Evolutionary conservation across 1,140 invertebrate species (phyloP), one percentile per base, ranked within the genome.

Genomic region (Heliothis virescens): DNA sequence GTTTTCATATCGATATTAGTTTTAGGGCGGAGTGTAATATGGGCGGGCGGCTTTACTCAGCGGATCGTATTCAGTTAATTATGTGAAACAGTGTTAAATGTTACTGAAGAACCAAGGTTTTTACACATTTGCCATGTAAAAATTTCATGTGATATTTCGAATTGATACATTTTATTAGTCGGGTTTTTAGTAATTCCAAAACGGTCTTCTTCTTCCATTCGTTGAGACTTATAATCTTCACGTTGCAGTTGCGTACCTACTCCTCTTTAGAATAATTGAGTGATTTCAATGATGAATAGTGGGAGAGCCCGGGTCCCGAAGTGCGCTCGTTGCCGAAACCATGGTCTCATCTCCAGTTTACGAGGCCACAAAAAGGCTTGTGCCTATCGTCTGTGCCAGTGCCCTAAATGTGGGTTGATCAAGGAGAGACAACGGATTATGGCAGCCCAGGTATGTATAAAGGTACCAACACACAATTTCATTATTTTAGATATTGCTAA

Each of bases 371-470:
- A 99, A 91, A 96, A 98, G 79, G 97, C 98, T 52, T 99, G 98
- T 88, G 96, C 97, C 57, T 99, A 98, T 87, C 96, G 97, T 81
- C 97, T 97, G 88, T 99, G 99, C 90, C 96, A 97, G 71, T 99
- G 98, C 90, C 96, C 97, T 26, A 99, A 99, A 90, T 99, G 98
- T 92, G 98, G 98, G n/a, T 95, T 99, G 4, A 99, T 99, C 74
- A 98, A 98, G 62, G 98, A 99, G 93, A 93, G 99, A 63, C 98
- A 99, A 91, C 94, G 98, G n/a, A 99, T 99, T 12, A 99, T 99
- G 99, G 99, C 99, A 0, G 98, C 98, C 16, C 98, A 99, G 96
- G 98, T 99, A 94, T 94, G 84, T 78, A 52, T 16, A 13, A 26
- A 71, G 67, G 67, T 69, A 69, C 3, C 34, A 26, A 69, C 41